Conservation (phyloP, 1,140 invertebrate genomes). For the Diorhabda carinulata region DNA sequence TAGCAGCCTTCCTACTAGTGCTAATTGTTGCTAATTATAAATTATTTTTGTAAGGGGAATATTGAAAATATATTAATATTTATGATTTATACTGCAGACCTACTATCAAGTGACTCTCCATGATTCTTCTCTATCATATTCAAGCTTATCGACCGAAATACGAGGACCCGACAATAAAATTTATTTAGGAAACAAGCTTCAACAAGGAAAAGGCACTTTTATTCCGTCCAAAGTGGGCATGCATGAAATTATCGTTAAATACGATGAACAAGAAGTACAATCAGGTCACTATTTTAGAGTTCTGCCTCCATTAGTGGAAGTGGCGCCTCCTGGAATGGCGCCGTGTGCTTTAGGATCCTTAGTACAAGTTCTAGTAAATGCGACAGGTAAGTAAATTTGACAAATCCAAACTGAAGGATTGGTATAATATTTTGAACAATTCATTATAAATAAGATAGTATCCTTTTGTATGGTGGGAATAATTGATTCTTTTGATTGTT, state of each 20-base stretch:
- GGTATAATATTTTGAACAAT: not conserved
- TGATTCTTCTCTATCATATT: slow-evolving; percentile 71
- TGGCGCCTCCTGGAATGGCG: slow-evolving; percentile 86
- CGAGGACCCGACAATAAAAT: slow-evolving; percentile 50
- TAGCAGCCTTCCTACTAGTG: no score
- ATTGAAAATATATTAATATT: not conserved
- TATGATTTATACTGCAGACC: slow-evolving; percentile 57
- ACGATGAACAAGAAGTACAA: slow-evolving; percentile 54
- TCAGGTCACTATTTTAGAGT: slow-evolving; percentile 78
- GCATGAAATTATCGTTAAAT: slow-evolving; percentile 72
- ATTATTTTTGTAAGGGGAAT: no score
- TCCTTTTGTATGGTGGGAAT: no score
- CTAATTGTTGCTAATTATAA: no score
- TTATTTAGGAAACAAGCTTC: slow-evolving; percentile 68
- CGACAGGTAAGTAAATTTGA: slow-evolving; percentile 56
- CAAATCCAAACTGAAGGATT: not conserved
- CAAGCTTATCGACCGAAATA: slow-evolving; percentile 78
- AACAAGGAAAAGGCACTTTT: slow-evolving; percentile 75
- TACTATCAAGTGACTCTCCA: slow-evolving; percentile 76
- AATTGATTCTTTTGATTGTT: no score
- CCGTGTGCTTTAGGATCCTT: slow-evolving; percentile 90
- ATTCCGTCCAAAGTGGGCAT: slow-evolving; percentile 87
- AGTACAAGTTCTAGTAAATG: slow-evolving; percentile 92
- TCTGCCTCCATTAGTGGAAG: slow-evolving; percentile 77
- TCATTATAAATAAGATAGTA: not conserved